A percentile compares a stretch with the other conserved stretches of the same genome.
These are phyloP conservation scores for Pygoscelis antarcticus DNA, from an alignment of 2,113 vertebrate genomes.

Conservation along the genomic window DNA sequence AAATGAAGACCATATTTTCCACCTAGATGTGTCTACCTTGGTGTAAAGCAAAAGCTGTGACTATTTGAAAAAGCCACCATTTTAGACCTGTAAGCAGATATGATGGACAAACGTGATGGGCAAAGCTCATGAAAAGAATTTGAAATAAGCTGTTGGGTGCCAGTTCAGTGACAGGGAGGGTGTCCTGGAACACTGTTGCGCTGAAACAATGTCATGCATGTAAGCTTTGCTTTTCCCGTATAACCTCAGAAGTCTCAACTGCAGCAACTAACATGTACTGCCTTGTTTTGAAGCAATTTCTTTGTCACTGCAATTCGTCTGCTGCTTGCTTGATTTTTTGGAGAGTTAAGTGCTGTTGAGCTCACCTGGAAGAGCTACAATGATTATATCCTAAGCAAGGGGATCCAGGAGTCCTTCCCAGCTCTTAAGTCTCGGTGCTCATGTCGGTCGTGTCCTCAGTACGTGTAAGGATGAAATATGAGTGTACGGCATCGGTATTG, in stretches of 20 bases:
- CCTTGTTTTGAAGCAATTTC: not conserved
- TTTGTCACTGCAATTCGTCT: not conserved
- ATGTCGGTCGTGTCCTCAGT: accelerated
- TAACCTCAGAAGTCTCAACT: not conserved
- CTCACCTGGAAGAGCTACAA: not conserved
- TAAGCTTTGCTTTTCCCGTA: not conserved
- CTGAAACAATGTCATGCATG: not conserved
- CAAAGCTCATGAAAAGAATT: not conserved
- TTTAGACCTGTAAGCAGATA: not conserved
- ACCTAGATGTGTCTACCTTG: not conserved
- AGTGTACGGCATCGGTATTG: accelerated
- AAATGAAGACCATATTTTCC: not conserved
- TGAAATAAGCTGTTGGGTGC: not conserved
- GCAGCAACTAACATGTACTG: not conserved
- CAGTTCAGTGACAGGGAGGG: not conserved
- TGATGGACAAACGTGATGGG: accelerated
- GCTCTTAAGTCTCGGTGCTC: not conserved
- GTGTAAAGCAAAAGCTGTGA: not conserved
- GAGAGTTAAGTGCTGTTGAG: not conserved
- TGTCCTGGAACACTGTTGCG: not conserved
- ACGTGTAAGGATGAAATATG: not conserved
- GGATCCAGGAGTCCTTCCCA: not conserved
- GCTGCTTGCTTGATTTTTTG: not conserved
- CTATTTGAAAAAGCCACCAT: not conserved
- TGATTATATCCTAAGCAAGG: not conserved